Base-by-base conservation (phyloP, 2,888 invertebrate species). In the Agrochola lychnidis region DNA sequence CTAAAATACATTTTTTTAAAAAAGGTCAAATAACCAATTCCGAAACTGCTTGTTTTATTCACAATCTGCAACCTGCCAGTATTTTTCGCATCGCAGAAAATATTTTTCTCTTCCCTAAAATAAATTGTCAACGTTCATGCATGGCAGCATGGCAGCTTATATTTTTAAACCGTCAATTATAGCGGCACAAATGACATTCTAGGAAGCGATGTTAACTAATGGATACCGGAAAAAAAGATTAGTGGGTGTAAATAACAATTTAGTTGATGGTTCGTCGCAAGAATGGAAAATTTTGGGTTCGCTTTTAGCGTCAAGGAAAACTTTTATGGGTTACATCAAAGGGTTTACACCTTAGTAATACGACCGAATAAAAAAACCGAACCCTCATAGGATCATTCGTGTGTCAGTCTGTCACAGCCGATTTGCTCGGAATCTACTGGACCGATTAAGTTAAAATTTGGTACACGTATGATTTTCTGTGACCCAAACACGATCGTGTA, bases 151-250 rank as follows among this genome's bases (percentile, higher is more conserved):
- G 57, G 59, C n/a, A 22, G 70, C 57, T 72, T 67, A 78, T 82
- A 86, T 86, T 82, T 87, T 84, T 82, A 79, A 86, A 85, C 72
- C 66, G 79, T 78, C 87, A 84, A 79, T 79, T 87, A 86, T 73
- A 40, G 48, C 22, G 53, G 42, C 68, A 67, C 42, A 79, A 74
- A 81, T 78, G 76, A 71, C 81, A 57, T 75, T 76, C 70, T 64
- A 73, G 81, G 82, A 84, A 82, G 71, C 62, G 76, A 78, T 79
- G 69, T 66, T 78, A 80, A 79, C 86, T 86, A 81, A 84, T 84
- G 86, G 78, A 76, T 76, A 79, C 78, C 77, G 76, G 76, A 75
- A 82, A 82, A 85, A 81, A 53, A 75, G 42, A 86, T 86, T 78
- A 83, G 77, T 80, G 59, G 61, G 73, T 66, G 71, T 78, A 70